These are phyloP conservation scores for Lacerta bilineata DNA, from an alignment of 2,797 vertebrate genomes.

Conservation along the genomic window DNA sequence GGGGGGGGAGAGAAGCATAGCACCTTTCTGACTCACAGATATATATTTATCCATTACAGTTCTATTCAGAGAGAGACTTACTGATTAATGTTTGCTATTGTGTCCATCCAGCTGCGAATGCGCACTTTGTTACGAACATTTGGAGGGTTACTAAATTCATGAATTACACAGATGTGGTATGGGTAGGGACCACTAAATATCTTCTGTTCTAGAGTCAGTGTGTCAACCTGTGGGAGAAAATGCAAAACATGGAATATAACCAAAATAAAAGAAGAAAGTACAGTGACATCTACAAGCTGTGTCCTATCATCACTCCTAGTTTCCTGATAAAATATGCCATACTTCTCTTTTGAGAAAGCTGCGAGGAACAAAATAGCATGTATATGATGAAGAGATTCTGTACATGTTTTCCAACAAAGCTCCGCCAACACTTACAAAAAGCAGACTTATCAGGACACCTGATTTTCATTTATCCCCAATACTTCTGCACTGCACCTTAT, in stretches of 20 bases:
- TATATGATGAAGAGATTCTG: background rate
- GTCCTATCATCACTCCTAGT: fast-evolving
- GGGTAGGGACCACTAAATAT: slow-evolving; percentile 97
- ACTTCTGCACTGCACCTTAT: background rate
- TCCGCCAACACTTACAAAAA: background rate
- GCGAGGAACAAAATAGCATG: fast-evolving
- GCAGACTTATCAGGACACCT: background rate
- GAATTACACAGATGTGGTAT: slow-evolving; percentile 96
- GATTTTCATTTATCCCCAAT: background rate
- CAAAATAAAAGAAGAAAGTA: background rate
- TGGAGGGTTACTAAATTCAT: slow-evolving; percentile 98
- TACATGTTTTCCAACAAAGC: background rate
- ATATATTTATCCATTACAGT: background rate
- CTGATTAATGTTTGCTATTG: slow-evolving; percentile 98
- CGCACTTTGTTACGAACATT: slow-evolving; percentile 98
- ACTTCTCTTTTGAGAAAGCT: background rate
- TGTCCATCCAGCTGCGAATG: slow-evolving; percentile 99
- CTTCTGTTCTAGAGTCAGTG: slow-evolving; percentile 91
- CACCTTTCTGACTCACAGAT: background rate
- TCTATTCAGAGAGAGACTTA: slow-evolving; percentile 79
- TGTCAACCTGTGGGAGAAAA: slow-evolving; percentile 87
- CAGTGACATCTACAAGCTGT: background rate
- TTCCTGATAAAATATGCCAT: background rate
- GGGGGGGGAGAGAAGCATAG: no score
- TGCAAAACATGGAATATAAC: slow-evolving; percentile 31